Base-by-base conservation (phyloP, 2,888 invertebrate species). In the Oscheius sp. region DNA sequence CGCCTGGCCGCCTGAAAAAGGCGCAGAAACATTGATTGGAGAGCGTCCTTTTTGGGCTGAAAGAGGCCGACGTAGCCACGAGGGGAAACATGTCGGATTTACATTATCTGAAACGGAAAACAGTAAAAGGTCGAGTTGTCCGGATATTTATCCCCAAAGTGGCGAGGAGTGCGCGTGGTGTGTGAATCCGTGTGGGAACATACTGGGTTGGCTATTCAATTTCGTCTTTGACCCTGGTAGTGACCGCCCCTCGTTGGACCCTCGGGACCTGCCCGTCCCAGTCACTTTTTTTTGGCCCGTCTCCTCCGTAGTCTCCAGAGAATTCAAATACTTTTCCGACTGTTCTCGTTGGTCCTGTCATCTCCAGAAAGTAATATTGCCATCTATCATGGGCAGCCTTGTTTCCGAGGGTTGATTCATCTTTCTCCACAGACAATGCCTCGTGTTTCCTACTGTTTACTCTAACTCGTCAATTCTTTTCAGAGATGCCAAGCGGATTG, bases 11-110 rank as follows among this genome's bases (percentile, higher is more conserved):
- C 21, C 21, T 16, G 21, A 61, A 35, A 61, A 61, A 66, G 52
- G 27, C 49, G 29, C 25, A 52, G 66, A 49, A 29, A 49, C 66
- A 66, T 66, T 66, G 66, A 66, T 66, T 66, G 45, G 45, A n/a
- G n/a, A 25, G 46, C 52, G 66, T 52, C 66, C 66, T 66, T 66
- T 64, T 29, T n/a, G 25, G 27, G 52, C 23, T 18, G 21, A 43
- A 27, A 35, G n/a, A n/a, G n/a, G n/a, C n/a, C n/a, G n/a, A n/a
- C n/a, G n/a, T n/a, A n/a, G n/a, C n/a, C n/a, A n/a, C n/a, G n/a
- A n/a, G n/a, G n/a, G n/a, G n/a, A n/a, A n/a, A n/a, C n/a, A n/a
- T n/a, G n/a, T n/a, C n/a, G n/a, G n/a, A n/a, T n/a, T n/a, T n/a
- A n/a, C n/a, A n/a, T n/a, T n/a, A n/a, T n/a, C n/a, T n/a, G n/a